Conservation (phyloP, 2,797 vertebrate species). For the Nasua narica region DNA sequence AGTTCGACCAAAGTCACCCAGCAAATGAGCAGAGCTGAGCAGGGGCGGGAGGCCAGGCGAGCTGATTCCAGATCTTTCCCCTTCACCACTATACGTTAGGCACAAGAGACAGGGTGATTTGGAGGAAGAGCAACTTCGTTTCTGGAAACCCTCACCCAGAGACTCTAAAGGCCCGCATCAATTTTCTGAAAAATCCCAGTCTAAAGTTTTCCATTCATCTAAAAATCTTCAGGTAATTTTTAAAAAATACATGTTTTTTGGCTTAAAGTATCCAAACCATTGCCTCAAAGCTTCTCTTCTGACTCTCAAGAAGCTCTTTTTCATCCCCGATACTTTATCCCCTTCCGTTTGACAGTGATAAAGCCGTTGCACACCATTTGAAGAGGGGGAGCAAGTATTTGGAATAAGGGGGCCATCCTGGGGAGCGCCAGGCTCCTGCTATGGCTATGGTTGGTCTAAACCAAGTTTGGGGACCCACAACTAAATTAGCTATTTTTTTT, state of each 20-base stretch:
- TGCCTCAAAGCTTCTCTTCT: not conserved
- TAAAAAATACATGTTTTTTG: not conserved
- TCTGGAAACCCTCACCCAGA: not conserved
- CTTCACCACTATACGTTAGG: not conserved
- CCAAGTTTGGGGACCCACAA: not conserved
- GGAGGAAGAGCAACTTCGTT: not conserved
- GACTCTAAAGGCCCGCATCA: not conserved
- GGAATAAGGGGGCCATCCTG: rapidly evolving
- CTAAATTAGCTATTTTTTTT: not conserved
- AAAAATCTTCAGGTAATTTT: not conserved
- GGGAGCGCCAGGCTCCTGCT: too few species aligned
- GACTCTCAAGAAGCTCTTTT: rapidly evolving
- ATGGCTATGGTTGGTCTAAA: not conserved
- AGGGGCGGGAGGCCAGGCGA: not conserved
- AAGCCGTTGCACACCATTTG: not conserved
- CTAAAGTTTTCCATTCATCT: not conserved
- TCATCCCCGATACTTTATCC: not conserved
- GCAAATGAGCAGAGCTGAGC: not conserved
- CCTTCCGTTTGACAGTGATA: not conserved
- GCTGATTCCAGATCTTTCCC: not conserved
- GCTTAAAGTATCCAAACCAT: not conserved
- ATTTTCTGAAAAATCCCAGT: not conserved
- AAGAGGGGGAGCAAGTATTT: not conserved
- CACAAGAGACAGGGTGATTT: not conserved
- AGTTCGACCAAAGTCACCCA: not conserved